These are phyloP conservation scores for Raja brachyura DNA, from an alignment of 2,113 vertebrate species.

Conservation along the genomic window DNA sequence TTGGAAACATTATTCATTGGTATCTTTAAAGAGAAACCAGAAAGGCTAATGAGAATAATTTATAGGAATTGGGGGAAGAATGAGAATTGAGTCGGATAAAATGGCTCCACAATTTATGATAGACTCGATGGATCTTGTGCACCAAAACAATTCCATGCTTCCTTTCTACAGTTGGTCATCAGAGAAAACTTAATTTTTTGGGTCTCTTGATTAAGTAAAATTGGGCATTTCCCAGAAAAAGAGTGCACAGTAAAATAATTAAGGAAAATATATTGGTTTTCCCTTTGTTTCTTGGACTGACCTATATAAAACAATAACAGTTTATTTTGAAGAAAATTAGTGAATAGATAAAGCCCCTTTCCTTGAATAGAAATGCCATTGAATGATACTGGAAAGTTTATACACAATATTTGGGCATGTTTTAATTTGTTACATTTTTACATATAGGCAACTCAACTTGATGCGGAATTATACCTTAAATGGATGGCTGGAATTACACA, in stretches of 20 bases:
- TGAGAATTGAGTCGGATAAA: too few relatives aligned
- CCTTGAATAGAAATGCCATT: not conserved
- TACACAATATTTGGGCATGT: not conserved
- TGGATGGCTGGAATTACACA: slow-evolving; percentile 11
- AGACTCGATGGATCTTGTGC: too few relatives aligned
- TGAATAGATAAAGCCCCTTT: not conserved
- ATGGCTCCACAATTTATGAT: too few relatives aligned
- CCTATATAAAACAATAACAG: not conserved
- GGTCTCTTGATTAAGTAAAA: not conserved
- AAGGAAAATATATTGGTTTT: not conserved
- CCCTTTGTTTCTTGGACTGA: not conserved
- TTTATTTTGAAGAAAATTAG: not conserved
- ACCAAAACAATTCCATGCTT: too few relatives aligned
- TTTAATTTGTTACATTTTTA: slow-evolving; percentile 26
- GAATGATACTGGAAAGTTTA: not conserved
- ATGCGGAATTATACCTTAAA: slow-evolving; percentile 22
- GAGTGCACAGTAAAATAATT: not conserved
- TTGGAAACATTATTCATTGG: too few relatives aligned
- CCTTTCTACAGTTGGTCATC: not conserved
- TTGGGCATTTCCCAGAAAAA: not conserved
- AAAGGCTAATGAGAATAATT: too few relatives aligned
- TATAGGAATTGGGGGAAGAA: too few relatives aligned
- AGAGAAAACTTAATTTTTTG: not conserved
- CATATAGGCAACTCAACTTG: slow-evolving; percentile 29
- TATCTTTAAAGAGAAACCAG: too few relatives aligned